A percentile compares a stretch with the other conserved stretches of the same genome.
phyloP scores from a whole-genome alignment of 2,888 invertebrate species.

The Esperia sulphurella region DNA sequence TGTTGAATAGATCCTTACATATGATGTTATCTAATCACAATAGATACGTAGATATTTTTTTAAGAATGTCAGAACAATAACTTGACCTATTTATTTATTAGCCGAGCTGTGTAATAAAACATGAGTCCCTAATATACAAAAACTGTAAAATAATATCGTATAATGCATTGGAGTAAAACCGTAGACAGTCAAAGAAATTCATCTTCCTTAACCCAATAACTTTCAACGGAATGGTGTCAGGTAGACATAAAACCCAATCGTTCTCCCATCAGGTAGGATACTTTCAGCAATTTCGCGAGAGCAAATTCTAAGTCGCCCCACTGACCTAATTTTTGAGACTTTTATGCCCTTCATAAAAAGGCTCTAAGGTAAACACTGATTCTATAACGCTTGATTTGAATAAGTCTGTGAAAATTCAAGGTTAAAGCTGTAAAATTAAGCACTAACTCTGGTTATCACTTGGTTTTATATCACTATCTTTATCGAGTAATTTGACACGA shows the following conservation, averaged over 20 bases:
- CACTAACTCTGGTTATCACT: neutral
- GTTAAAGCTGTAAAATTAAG: neutral
- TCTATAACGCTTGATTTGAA: neutral
- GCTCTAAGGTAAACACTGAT: neutral
- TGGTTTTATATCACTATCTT: neutral
- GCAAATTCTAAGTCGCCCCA: conserved; percentile 9
- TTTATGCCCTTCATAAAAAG: conserved; percentile 1
- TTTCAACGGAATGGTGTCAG: conserved; percentile 1
- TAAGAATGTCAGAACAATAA: no score
- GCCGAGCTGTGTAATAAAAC: no score
- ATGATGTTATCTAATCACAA: neutral
- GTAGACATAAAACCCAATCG: conserved; percentile 7
- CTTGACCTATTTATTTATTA: no score
- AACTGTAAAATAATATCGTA: no score
- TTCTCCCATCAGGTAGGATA: conserved; percentile 3
- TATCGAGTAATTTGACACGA: neutral
- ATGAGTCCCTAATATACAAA: no score
- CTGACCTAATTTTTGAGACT: conserved; percentile 9
- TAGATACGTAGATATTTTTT: no score
- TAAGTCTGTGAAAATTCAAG: neutral
- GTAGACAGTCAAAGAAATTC: neutral
- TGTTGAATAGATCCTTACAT: no score
- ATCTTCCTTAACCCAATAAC: conserved; percentile 3
- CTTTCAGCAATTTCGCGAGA: conserved; percentile 2
- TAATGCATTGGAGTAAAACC: no score